Percentiles rank a stretch among this genome's conserved stretches.
Conservation (phyloP, 1,140 invertebrate species). For the Plectrocnemia conspersa region DNA sequence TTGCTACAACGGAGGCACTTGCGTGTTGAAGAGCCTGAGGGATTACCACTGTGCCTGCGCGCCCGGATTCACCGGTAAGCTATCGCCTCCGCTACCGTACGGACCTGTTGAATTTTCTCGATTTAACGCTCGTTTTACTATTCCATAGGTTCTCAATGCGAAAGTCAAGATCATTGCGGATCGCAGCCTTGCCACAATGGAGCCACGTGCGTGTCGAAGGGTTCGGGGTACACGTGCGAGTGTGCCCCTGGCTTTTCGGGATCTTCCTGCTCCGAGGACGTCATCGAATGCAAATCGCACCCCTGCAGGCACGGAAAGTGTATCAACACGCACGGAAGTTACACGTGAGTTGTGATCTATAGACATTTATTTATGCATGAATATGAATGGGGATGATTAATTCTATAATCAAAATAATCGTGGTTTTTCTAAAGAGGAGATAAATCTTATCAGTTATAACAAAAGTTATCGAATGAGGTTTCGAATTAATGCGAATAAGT, state of each 20-base stretch:
- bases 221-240: slow-evolving; percentile 70
- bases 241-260: slow-evolving; percentile 86
- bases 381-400: no score
- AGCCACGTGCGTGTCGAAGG: slow-evolving; percentile 68
- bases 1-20: slow-evolving; percentile 81
- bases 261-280: slow-evolving; percentile 78
- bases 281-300: slow-evolving; percentile 77
- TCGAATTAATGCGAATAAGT: no score
- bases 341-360: slow-evolving; percentile 65
- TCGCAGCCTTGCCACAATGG: slow-evolving; percentile 83
- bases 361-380: no score
- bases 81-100: slow-evolving; percentile 23
- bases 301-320: slow-evolving; percentile 80
- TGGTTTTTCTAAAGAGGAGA: no score
- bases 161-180: slow-evolving; percentile 83
- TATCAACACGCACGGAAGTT: slow-evolving; percentile 83
- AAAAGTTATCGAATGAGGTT: no score
- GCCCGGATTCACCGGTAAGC: slow-evolving; percentile 77
- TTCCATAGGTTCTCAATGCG: slow-evolving; percentile 75
- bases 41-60: slow-evolving; percentile 80
- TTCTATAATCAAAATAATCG: no score
- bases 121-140: slow-evolving; percentile 24
- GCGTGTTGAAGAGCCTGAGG: slow-evolving; percentile 68
- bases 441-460: no score
- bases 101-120: not conserved